Conservation (phyloP, 2,113 vertebrate genomes). For the Melanostigma gelatinosum region DNA sequence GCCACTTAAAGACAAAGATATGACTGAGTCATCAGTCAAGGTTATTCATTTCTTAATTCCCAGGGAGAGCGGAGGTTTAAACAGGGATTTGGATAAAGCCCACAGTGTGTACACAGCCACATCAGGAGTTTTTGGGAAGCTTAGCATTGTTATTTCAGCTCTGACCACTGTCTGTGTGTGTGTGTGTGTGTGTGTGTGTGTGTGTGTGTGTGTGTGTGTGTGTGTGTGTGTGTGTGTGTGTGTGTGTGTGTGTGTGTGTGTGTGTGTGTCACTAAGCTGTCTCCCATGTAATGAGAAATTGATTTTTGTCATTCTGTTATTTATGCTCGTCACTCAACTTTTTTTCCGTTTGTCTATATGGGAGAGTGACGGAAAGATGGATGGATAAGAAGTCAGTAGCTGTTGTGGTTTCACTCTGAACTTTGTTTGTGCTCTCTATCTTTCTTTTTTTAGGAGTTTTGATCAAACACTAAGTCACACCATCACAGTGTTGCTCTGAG, state of each 20-base stretch:
- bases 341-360: neutral
- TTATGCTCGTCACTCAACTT: constrained; percentile 5
- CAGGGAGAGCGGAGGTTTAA: constrained; percentile 26
- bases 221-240: constrained; percentile 4
- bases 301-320: constrained; percentile 36
- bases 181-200: constrained; percentile 13
- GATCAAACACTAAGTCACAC: neutral
- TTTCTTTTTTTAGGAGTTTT: neutral
- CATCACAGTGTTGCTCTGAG: neutral
- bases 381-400: neutral
- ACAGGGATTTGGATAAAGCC: constrained; percentile 54
- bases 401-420: neutral
- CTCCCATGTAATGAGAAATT: constrained; percentile 29
- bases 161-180: neutral
- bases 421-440: neutral
- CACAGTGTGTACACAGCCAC: constrained; percentile 17
- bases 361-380: constrained; percentile 3
- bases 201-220: constrained; percentile 11
- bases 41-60: constrained; percentile 47
- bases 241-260: constrained; percentile 13
- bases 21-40: too few relatives aligned
- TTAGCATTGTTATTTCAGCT: constrained; percentile 28
- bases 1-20: too few relatives aligned
- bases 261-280: constrained; percentile 22
- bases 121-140: constrained; percentile 29